Evolutionary conservation across 2,888 invertebrate genomes (phyloP), one percentile per base, ranked within the genome.

Genomic region (Nowickia ferox): DNA sequence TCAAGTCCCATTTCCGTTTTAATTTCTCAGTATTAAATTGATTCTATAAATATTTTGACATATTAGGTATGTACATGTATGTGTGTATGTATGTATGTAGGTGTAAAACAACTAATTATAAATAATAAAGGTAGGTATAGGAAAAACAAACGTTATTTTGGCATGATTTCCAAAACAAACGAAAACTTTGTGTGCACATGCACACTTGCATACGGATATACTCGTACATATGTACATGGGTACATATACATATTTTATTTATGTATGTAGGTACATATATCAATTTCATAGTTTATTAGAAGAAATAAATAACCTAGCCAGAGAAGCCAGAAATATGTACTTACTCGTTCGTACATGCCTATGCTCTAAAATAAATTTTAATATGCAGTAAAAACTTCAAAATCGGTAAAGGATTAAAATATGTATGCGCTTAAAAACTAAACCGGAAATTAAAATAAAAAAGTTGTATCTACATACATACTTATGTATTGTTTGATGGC

Each of bases 11-110:
- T 61, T 78, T 59, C 59, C 69, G 69, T 71, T 55, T 48, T 55
- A 13, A 10, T 1, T 8, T n/a, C 42, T 40, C 42, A 44, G 30
- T 65, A 63, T 53, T 65, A 65, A 69, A 69, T 61, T 44, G n/a
- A 65, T 65, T 75, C 53, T 53, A 75, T 55, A 65, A 55, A 75
- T 75, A 63, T 75, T 63, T 75, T 63, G 75, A 53, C 40, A 75
- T 53, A 63, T 53, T 75, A 44, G 30, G 30, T 30, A 30, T 6
- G 6, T 30, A 30, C 4, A 0, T 4, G n/a, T n/a, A n/a, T n/a
- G n/a, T n/a, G n/a, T n/a, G n/a, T n/a, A n/a, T n/a, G n/a, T 30
- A 30, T 30, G 30, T 3, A 4, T 30, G 59, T 78, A 53, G 57
- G 51, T 55, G 76, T 66, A 46, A 66, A 55, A 44, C 30, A 75